Conservation (phyloP, 2,888 invertebrate genomes). For the Pheosia gnoma region DNA sequence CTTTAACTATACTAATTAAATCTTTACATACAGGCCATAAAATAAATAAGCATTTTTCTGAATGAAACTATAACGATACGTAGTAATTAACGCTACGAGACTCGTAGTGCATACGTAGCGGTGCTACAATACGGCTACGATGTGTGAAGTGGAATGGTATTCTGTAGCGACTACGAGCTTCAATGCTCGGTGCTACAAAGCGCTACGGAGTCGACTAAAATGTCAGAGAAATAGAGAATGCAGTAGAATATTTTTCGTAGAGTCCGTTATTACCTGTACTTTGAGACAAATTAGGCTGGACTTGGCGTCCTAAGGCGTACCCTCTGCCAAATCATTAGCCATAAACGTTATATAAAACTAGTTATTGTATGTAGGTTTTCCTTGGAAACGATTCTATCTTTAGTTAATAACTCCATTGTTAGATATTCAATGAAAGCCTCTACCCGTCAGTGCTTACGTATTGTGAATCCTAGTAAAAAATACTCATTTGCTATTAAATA, state of each 20-base stretch:
- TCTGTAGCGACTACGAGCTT: conserved; percentile 6
- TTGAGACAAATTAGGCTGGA: too few species aligned
- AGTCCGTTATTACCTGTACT: too few species aligned
- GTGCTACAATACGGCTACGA: conserved; percentile 18
- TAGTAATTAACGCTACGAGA: conserved; percentile 22
- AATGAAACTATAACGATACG: conserved; percentile 5
- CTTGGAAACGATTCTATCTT: too few species aligned
- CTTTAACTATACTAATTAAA: neutral
- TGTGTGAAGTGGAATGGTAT: conserved; percentile 9
- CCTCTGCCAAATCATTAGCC: too few species aligned
- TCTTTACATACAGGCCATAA: neutral
- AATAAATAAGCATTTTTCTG: conserved; percentile 16
- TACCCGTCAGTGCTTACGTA: too few species aligned
- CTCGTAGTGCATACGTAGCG: conserved; percentile 20
- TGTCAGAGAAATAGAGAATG: neutral
- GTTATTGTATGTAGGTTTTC: too few species aligned
- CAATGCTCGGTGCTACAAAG: neutral
- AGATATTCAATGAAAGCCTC: too few species aligned
- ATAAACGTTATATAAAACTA: too few species aligned
- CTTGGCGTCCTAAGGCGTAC: too few species aligned
- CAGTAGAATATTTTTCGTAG: neutral
- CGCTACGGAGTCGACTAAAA: neutral
- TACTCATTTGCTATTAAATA: too few species aligned
- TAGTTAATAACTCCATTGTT: too few species aligned
- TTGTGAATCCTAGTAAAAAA: too few species aligned